These are phyloP conservation scores for Eubucco bourcierii DNA, from an alignment of 2,113 vertebrate species.

Conservation along the genomic window DNA sequence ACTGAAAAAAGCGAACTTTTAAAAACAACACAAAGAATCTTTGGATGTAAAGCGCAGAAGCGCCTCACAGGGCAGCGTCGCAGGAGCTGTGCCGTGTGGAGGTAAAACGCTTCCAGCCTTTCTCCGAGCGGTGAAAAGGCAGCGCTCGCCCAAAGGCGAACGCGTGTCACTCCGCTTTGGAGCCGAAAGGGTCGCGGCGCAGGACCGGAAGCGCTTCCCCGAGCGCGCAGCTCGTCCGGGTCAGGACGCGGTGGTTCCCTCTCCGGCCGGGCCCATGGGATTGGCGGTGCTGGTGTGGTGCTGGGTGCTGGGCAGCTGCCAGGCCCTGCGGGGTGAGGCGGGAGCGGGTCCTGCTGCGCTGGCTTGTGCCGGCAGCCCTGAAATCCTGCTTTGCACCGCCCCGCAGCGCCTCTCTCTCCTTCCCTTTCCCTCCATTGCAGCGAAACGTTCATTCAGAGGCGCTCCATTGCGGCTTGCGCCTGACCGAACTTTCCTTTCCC, in stretches of 20 bases:
- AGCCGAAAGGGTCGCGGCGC: too few relatives aligned
- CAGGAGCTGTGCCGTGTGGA: too few relatives aligned
- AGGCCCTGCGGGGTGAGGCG: neutral
- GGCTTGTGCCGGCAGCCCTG: neutral
- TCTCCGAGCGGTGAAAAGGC: too few relatives aligned
- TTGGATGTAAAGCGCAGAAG: too few relatives aligned
- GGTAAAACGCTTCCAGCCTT: too few relatives aligned
- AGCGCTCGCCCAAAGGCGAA: too few relatives aligned
- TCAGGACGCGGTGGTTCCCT: neutral
- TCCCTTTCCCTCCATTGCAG: neutral
- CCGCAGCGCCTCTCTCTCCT: neutral
- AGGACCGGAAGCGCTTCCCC: neutral
- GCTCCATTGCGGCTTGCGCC: neutral
- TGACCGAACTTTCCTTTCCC: neutral
- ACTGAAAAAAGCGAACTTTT: neutral
- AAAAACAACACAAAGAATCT: too few relatives aligned
- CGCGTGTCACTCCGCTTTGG: too few relatives aligned
- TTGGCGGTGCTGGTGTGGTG: neutral
- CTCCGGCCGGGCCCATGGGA: neutral
- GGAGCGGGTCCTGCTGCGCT: neutral
- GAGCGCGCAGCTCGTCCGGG: neutral
- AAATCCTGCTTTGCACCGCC: neutral
- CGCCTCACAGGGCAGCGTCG: too few relatives aligned
- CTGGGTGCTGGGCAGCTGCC: neutral
- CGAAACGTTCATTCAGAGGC: neutral